Evolutionary conservation across 37 sponge, comb jelly and placozoan genomes (phyloP).

Genomic region (Diacarnus erythraeanus): DNA sequence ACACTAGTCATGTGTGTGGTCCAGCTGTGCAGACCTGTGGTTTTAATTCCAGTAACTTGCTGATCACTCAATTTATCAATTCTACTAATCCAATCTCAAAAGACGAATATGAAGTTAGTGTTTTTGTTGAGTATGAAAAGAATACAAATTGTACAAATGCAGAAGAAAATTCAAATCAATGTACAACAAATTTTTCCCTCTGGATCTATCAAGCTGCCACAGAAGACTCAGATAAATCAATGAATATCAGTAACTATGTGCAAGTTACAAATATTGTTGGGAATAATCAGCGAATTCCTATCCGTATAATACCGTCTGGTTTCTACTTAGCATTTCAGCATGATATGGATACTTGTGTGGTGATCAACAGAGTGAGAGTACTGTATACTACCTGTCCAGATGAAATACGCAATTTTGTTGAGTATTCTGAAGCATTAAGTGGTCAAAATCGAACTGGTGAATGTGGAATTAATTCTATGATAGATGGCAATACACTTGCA

Average conservation of each 20-base stretch:
- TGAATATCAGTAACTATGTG: not conserved
- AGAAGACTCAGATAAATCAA: not conserved
- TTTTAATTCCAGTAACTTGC: not conserved
- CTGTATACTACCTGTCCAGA: not conserved
- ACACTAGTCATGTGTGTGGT: not conserved
- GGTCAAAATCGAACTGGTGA: not conserved
- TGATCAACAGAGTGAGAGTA: constrained; percentile 12
- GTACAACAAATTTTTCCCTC: not conserved
- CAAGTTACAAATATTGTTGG: not conserved
- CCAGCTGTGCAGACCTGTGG: not conserved
- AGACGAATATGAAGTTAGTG: not conserved
- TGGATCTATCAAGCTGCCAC: not conserved
- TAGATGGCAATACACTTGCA: not conserved
- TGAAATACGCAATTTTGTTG: not conserved
- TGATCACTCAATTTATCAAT: not conserved
- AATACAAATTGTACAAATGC: not conserved
- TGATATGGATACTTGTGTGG: not conserved
- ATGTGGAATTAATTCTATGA: not conserved
- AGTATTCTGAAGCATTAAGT: not conserved
- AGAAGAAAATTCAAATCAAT: not conserved
- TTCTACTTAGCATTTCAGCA: constrained; percentile 5
- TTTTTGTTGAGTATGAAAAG: not conserved
- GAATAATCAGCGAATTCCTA: not conserved
- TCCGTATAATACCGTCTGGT: not conserved
- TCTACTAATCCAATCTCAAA: not conserved